phyloP scores from a whole-genome alignment of 2,113 vertebrate species.

The Labrus mixtus region DNA sequence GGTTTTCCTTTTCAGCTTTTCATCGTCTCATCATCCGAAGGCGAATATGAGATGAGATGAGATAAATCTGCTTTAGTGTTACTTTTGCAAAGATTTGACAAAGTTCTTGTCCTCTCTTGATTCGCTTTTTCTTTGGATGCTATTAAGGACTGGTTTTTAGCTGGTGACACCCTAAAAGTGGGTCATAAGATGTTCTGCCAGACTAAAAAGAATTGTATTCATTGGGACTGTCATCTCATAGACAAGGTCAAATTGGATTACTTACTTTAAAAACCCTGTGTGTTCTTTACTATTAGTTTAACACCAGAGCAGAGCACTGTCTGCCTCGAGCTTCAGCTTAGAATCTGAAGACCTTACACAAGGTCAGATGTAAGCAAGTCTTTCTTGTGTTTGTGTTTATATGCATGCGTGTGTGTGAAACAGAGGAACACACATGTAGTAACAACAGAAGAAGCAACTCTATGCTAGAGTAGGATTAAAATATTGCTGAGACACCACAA shows the following conservation, averaged over 20 bases:
- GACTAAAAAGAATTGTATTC: slow-evolving; percentile 60
- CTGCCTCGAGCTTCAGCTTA: slow-evolving; percentile 46
- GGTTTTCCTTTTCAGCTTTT: slow-evolving; percentile 15
- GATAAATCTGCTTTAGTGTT: slow-evolving; percentile 6
- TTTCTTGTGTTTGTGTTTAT: background rate
- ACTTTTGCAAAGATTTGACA: slow-evolving; percentile 25
- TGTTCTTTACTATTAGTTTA: slow-evolving; percentile 67
- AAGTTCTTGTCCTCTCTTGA: slow-evolving; percentile 29
- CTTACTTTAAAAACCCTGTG: slow-evolving; percentile 51
- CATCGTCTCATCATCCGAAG: slow-evolving; percentile 34
- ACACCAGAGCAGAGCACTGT: slow-evolving; percentile 36
- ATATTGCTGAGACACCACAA: slow-evolving; percentile 76
- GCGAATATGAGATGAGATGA: background rate
- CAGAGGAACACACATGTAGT: slow-evolving; percentile 49
- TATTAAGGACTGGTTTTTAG: slow-evolving; percentile 45
- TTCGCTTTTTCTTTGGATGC: slow-evolving; percentile 2
- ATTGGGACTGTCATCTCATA: slow-evolving; percentile 53
- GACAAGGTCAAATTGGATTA: slow-evolving; percentile 76
- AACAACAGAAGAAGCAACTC: slow-evolving; percentile 55
- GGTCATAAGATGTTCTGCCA: slow-evolving; percentile 68
- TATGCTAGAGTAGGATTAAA: slow-evolving; percentile 68
- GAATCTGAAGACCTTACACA: slow-evolving; percentile 46
- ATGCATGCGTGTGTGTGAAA: slow-evolving; percentile 12
- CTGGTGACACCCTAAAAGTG: slow-evolving; percentile 64
- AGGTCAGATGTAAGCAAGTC: slow-evolving; percentile 61